Evolutionary conservation across 2,113 vertebrate species (phyloP), one percentile per base, ranked within the genome.

Genomic region (Bujurquina vittata): DNA sequence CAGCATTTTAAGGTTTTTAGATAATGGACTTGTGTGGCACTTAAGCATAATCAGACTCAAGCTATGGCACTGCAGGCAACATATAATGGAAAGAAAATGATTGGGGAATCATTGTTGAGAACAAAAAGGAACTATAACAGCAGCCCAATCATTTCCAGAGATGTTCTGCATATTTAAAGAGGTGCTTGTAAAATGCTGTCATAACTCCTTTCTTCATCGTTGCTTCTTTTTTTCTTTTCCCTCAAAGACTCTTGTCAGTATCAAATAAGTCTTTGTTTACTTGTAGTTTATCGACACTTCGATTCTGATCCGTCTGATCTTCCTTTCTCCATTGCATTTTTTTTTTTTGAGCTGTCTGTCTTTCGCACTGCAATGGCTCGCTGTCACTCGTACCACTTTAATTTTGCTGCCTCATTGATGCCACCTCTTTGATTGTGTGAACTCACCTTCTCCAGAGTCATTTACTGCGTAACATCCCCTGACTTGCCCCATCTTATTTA

Each of bases 221-320:
- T 3, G 1, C 61, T 62, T 63, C 35, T 54, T 52, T 35, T 35
- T 74, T 69, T 52, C 12, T 60, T 69, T 86, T 62, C 10, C 62
- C 37, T 87, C 79, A 85, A 75, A 84, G 78, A 74, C 15, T 78
- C 33, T 8, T 10, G 78, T 84, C 81, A 81, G 3, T 62, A 63
- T 88, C 77, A 89, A 84, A 87, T 17, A 4, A 35, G 10, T 59
- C 46, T 79, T 79, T 83, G 63, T 87, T 81, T 69, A 29, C 62
- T 75, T 73, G 40, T 60, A 8, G 14, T 75, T 18, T 82, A 83
- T 80, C 83, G 77, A 74, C 80, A 58, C 31, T 79, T 82, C n/a
- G 31, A 15, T 60, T 75, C 31, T 82, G 46, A 77, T 87, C 61
- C 7, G 63, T 85, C 35, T 86, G 58, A 75, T 86, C 72, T 58